Base-by-base conservation (phyloP, 2,888 invertebrate species). In the Abscondita cerata region DNA sequence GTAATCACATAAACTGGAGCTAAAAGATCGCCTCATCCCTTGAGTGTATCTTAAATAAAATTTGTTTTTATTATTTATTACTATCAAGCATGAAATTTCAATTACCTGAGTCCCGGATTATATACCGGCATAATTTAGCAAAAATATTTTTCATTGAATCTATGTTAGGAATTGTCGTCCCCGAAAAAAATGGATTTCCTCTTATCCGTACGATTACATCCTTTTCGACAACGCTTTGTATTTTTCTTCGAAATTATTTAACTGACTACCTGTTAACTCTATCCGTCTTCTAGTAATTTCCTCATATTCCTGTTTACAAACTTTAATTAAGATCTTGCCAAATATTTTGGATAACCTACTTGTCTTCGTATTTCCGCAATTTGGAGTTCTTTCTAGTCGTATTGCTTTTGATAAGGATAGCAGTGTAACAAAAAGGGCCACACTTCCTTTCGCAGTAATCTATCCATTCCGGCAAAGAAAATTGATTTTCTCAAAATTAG, bases 381-480 rank as follows among this genome's bases (percentile, higher is more conserved):
- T 60, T 95, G 90, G 68, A n/a, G 94, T 92, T 41, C 97, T 85
- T 76, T 97, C 95, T 66, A n/a, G n/a, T 94, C 93, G 72, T 89
- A 91, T 0, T 95, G 95, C 3, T 96, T 96, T 70, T 90, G 90
- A 79, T 95, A 96, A 0, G 96, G 94, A 78, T 95, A 97, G 72
- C 95, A 95, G 74, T 95, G 93, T 5, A 98, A 83, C 18, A 98
- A 84, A 78, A 97, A 97, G 0, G 97, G 97, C 97, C 97, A 98
- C 1, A 96, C 92, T 73, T 95, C 93, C 76, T 92, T 90, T 36
- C 97, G 85, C 44, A 97, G 80, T 56, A 88, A 89, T 58, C 92
- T 89, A 68, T 96, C 95, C 68, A 98, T 83, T 0, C 95, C 95
- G 3, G 96, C 96, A 76, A 97, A 96, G 80, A 97, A 97, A 16